Conservation (phyloP, 2,113 vertebrate species). For the Zosterops pallidus region DNA sequence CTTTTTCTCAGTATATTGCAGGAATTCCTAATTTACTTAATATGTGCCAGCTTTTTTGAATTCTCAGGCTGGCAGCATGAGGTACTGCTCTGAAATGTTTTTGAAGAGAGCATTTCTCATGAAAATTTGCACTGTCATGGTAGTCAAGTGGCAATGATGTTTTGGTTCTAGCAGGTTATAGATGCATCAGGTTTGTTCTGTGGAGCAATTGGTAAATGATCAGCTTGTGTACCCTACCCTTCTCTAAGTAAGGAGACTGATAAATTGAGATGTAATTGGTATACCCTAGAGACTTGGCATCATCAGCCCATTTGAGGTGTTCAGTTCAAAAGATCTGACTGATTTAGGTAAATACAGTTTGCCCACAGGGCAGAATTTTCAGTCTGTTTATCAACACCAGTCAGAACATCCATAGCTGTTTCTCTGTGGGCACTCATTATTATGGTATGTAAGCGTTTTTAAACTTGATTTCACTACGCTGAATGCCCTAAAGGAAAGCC, state of each 20-base stretch:
- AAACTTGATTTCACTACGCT: background rate
- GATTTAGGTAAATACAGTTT: background rate
- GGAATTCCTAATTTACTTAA: too few relatives aligned
- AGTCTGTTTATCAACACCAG: background rate
- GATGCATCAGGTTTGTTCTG: background rate
- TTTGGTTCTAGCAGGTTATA: background rate
- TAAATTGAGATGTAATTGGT: background rate
- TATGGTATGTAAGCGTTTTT: background rate
- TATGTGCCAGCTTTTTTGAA: background rate
- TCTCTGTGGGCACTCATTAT: background rate
- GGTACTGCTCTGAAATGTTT: background rate
- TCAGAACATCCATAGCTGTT: background rate
- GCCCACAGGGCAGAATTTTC: background rate
- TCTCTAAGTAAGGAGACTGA: background rate
- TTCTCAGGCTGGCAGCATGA: rapidly evolving
- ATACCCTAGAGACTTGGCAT: background rate
- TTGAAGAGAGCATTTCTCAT: background rate
- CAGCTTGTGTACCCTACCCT: background rate
- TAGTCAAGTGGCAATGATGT: background rate
- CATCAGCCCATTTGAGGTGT: background rate
- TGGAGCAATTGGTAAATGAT: background rate
- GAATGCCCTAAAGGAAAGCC: background rate
- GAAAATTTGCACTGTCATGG: background rate
- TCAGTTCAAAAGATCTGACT: background rate
- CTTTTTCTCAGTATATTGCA: background rate